These are phyloP conservation scores for Callopanchax toddi DNA, from an alignment of 2,113 vertebrate species.

Conservation along the genomic window DNA sequence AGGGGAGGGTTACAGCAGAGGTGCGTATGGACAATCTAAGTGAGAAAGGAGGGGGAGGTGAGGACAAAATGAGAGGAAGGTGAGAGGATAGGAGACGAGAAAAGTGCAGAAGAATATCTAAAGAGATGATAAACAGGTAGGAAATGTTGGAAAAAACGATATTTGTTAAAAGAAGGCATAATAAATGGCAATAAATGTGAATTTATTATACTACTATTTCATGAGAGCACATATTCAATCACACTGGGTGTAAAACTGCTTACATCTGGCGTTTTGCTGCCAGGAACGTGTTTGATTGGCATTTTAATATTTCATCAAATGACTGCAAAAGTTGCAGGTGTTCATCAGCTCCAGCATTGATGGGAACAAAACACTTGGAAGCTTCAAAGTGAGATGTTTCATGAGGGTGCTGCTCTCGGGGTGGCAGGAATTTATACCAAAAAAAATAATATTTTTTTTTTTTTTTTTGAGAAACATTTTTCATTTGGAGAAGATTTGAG, in stretches of 20 bases:
- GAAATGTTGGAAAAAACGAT: too few species aligned
- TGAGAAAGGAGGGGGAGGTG: neutral
- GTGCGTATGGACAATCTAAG: conserved; percentile 10
- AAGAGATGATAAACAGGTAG: neutral
- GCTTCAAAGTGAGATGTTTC: too few species aligned
- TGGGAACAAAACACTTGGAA: neutral
- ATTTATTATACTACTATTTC: neutral
- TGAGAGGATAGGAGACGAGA: neutral
- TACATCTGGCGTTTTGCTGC: too few species aligned
- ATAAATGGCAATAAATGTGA: too few species aligned
- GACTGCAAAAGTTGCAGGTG: neutral
- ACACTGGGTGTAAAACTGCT: too few species aligned
- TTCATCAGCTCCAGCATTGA: neutral
- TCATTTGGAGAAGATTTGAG: too few species aligned
- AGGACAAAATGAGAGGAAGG: neutral
- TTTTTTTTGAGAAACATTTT: neutral
- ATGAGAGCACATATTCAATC: neutral
- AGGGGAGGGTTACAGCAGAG: conserved; percentile 1
- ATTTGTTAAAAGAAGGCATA: too few species aligned
- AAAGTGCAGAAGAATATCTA: neutral
- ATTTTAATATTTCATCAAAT: neutral
- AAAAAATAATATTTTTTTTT: too few species aligned
- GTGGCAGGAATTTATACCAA: neutral
- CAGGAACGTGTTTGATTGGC: neutral
- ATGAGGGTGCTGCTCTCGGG: neutral